Evolutionary conservation across 2,888 invertebrate genomes (phyloP).

Genomic region (Deilephila porcellus): DNA sequence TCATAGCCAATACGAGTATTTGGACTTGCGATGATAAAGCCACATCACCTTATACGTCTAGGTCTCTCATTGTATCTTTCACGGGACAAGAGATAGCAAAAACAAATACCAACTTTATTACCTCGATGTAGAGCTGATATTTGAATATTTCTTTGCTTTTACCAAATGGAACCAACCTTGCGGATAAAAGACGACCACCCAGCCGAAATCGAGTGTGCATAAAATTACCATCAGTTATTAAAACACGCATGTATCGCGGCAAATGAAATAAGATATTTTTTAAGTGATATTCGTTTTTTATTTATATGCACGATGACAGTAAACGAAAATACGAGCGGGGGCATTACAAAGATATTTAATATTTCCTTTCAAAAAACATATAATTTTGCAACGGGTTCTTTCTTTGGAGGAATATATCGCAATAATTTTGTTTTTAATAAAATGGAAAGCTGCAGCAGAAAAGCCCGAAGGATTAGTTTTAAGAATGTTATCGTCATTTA

Average conservation of each 20-base stretch:
- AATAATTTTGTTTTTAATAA: neutral
- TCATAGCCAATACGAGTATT: neutral
- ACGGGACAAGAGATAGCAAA: neutral
- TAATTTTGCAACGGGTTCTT: neutral
- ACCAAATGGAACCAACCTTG: constrained; percentile 11
- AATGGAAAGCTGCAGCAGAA: neutral
- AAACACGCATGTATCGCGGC: constrained; percentile 48
- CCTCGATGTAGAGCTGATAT: neutral
- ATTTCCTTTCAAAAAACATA: neutral
- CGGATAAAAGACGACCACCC: constrained; percentile 52
- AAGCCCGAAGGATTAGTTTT: neutral
- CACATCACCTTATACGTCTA: constrained; percentile 19
- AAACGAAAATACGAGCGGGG: constrained; percentile 37
- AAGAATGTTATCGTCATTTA: neutral
- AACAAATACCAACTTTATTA: neutral
- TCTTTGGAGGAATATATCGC: neutral
- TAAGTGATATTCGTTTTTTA: constrained; percentile 36
- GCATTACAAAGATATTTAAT: constrained; percentile 37
- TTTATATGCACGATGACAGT: constrained; percentile 28
- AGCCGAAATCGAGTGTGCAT: constrained; percentile 56
- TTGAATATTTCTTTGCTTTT: neutral
- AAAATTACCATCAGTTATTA: constrained; percentile 68
- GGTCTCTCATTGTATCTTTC: neutral
- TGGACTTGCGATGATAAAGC: constrained; percentile 22
- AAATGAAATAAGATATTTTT: constrained; percentile 49